These are phyloP conservation scores for Orthonychiurus folsomi DNA, from an alignment of 2,888 invertebrate species.

Conservation along the genomic window DNA sequence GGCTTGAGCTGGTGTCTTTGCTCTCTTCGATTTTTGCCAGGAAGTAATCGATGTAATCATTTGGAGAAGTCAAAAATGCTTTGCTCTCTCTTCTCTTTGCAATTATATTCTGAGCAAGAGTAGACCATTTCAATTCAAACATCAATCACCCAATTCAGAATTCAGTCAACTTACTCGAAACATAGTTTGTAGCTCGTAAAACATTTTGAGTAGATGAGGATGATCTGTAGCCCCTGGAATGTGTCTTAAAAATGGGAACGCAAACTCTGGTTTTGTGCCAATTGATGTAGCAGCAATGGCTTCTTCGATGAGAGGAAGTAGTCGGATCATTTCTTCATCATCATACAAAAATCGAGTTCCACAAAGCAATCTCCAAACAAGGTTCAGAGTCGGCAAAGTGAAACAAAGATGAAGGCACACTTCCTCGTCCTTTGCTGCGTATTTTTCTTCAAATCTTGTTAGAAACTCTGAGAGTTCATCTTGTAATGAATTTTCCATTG, in stretches of 20 bases:
- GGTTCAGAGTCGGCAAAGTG: conserved; percentile 18
- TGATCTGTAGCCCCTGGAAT: conserved; percentile 18
- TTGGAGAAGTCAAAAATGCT: not conserved
- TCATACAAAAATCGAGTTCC: conserved; percentile 15
- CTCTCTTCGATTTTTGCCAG: conserved; percentile 8
- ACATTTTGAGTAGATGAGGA: conserved; percentile 15
- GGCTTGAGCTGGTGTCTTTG: not conserved
- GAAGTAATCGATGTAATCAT: conserved; percentile 10
- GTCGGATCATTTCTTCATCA: conserved; percentile 14
- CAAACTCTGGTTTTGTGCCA: conserved; percentile 19
- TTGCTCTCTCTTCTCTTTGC: not conserved
- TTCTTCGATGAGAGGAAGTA: conserved; percentile 17
- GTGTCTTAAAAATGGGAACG: conserved; percentile 18
- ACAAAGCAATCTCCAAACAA: conserved; percentile 21
- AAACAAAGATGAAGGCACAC: conserved; percentile 20
- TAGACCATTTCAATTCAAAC: no score
- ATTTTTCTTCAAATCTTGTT: not conserved
- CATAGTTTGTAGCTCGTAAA: conserved; percentile 18
- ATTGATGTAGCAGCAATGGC: conserved; percentile 13
- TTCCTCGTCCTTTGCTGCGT: not conserved
- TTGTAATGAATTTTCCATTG: not conserved
- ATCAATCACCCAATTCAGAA: no score
- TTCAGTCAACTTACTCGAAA: conserved; percentile 17
- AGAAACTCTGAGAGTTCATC: conserved; percentile 10
- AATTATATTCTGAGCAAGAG: conserved; percentile 10